Evolutionary conservation across 2,797 vertebrate genomes (phyloP).

Genomic region (Acanthopagrus latus): DNA sequence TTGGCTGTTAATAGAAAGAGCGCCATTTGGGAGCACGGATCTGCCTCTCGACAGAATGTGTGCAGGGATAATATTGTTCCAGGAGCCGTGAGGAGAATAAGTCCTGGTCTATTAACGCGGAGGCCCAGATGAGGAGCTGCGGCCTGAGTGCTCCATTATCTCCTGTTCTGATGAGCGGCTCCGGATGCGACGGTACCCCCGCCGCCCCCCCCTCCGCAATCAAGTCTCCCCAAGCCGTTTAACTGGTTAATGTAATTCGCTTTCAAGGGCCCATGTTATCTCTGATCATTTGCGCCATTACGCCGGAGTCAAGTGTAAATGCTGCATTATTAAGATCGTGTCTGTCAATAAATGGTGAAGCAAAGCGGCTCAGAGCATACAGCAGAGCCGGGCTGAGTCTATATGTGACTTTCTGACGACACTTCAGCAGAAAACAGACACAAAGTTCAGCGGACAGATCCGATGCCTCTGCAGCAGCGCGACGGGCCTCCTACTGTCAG

Average conservation of each 20-base stretch:
- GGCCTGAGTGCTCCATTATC: slow-evolving; percentile 94
- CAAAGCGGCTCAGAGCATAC: slow-evolving; percentile 78
- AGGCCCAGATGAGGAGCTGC: slow-evolving; percentile 81
- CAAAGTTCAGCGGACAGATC: not conserved
- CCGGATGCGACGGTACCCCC: slow-evolving; percentile 82
- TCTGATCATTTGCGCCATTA: slow-evolving; percentile 96
- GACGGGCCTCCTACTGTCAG: too few relatives aligned
- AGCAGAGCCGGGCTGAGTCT: slow-evolving; percentile 30
- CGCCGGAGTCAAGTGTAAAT: slow-evolving; percentile 92
- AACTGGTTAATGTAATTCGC: slow-evolving; percentile 94
- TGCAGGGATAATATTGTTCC: slow-evolving; percentile 90
- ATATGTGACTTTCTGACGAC: slow-evolving; percentile 43
- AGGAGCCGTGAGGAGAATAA: slow-evolving; percentile 92
- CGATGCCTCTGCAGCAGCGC: not conserved
- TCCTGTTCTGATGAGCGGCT: slow-evolving; percentile 89
- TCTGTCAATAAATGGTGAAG: slow-evolving; percentile 79
- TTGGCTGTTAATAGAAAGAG: slow-evolving; percentile 87
- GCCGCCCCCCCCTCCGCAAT: slow-evolving; percentile 19
- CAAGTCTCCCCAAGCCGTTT: slow-evolving; percentile 88
- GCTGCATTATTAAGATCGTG: slow-evolving; percentile 87
- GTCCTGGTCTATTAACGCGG: slow-evolving; percentile 86
- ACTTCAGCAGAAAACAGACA: slow-evolving; percentile 20
- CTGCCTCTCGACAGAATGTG: slow-evolving; percentile 77
- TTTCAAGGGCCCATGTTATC: slow-evolving; percentile 95
- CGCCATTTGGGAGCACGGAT: slow-evolving; percentile 87